Evolutionary conservation across 2,113 vertebrate species (phyloP).

Genomic region (Ia io): DNA sequence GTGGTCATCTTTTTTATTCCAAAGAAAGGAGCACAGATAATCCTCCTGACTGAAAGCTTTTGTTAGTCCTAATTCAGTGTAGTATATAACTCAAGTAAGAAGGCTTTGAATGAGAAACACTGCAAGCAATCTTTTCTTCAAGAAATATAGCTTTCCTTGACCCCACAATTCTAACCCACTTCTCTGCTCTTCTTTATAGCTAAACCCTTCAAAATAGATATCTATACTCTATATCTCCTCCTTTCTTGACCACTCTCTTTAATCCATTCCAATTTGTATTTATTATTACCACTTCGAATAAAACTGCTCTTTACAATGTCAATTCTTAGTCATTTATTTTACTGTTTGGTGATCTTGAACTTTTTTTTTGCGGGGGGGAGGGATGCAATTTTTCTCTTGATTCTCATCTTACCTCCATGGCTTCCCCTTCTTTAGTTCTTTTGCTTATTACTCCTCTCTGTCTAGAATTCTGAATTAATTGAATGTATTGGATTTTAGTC

Average conservation of each 20-base stretch:
- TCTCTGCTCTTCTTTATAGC: background rate
- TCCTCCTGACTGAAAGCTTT: background rate
- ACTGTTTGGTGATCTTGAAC: background rate
- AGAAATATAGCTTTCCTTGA: background rate
- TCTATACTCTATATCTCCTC: background rate
- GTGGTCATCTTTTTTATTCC: background rate
- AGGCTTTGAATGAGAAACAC: background rate
- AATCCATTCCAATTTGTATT: background rate
- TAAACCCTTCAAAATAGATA: background rate
- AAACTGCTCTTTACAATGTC: background rate
- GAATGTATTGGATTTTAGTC: background rate
- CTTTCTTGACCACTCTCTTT: background rate
- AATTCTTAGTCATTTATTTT: background rate
- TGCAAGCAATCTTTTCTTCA: background rate
- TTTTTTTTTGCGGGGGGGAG: background rate
- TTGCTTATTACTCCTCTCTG: background rate
- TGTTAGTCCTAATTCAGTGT: background rate
- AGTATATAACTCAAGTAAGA: background rate
- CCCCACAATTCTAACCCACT: background rate
- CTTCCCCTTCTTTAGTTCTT: background rate
- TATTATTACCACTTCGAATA: background rate
- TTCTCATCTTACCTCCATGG: background rate
- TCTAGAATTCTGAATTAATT: background rate
- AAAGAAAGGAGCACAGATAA: background rate
- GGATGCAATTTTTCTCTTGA: background rate